Evolutionary conservation across 35 echinoderm and acorn worm genomes (phyloP).

Genomic region (Heliocidaris erythrogramma): DNA sequence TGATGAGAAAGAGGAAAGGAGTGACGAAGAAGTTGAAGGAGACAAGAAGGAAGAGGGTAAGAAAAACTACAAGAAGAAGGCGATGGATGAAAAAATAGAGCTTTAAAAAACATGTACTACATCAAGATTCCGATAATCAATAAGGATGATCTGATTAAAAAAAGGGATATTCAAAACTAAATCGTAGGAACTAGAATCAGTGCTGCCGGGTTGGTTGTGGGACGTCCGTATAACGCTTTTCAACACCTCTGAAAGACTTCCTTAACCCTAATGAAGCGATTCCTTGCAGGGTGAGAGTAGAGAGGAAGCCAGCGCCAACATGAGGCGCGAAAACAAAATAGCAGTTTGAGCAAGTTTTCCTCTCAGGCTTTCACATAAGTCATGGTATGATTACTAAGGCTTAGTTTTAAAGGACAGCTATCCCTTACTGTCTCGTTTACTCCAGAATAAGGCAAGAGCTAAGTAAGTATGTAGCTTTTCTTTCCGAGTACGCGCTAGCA

Average conservation of each 20-base stretch:
- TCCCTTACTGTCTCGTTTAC: background rate
- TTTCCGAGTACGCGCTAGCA: too few species aligned
- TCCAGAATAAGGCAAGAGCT: background rate
- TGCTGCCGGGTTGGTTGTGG: background rate
- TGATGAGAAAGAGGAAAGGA: background rate
- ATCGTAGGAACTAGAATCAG: background rate
- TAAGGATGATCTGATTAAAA: background rate
- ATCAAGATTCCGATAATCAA: too few species aligned
- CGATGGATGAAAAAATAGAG: too few species aligned
- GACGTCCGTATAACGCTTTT: background rate
- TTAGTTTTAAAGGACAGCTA: background rate
- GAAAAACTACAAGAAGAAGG: too few species aligned
- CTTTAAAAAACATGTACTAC: too few species aligned
- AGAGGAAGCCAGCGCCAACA: background rate
- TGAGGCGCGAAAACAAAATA: background rate
- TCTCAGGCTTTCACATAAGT: background rate
- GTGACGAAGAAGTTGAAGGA: background rate
- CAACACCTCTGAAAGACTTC: conserved; percentile 9
- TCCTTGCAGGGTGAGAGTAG: background rate
- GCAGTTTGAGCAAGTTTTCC: background rate
- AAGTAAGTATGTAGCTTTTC: background rate
- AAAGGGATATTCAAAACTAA: too few species aligned
- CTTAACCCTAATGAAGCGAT: background rate
- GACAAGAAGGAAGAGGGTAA: background rate
- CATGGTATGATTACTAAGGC: background rate